A percentile compares a stretch with the other conserved stretches of the same genome.
These are phyloP conservation scores for Hylomyscus alleni DNA, from an alignment of 2,797 vertebrate species.

Conservation along the genomic window DNA sequence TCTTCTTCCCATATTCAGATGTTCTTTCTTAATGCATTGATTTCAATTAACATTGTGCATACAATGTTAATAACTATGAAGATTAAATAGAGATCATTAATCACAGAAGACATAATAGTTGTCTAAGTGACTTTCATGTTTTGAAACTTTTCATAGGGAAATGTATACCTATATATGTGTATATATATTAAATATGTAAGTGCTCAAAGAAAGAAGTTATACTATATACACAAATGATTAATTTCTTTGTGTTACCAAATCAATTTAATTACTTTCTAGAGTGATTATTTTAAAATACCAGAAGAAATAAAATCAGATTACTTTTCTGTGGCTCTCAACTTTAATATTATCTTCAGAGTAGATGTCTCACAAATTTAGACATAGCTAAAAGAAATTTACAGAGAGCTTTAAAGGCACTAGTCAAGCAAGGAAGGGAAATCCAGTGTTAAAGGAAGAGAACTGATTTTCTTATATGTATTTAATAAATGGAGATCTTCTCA, in stretches of 20 bases:
- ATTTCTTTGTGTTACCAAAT: neutral
- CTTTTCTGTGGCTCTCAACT: neutral
- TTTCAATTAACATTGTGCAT: neutral
- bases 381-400: neutral
- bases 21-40: no score
- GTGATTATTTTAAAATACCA: neutral
- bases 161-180: neutral
- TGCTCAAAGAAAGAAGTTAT: neutral
- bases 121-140: neutral
- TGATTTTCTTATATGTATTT: conserved; percentile 19
- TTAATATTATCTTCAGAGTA: neutral
- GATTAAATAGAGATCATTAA: neutral
- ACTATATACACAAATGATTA: neutral
- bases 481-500: neutral
- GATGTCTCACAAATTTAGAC: neutral
- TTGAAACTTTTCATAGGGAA: neutral
- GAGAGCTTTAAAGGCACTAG: neutral
- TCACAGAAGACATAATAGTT: neutral
- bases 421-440: neutral
- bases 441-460: neutral
- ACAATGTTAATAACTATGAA: neutral
- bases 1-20: neutral
- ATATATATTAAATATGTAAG: neutral
- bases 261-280: neutral
- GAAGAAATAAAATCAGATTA: neutral